phyloP scores from a whole-genome alignment of 1,140 invertebrate genomes.

The Papilio polytes region DNA sequence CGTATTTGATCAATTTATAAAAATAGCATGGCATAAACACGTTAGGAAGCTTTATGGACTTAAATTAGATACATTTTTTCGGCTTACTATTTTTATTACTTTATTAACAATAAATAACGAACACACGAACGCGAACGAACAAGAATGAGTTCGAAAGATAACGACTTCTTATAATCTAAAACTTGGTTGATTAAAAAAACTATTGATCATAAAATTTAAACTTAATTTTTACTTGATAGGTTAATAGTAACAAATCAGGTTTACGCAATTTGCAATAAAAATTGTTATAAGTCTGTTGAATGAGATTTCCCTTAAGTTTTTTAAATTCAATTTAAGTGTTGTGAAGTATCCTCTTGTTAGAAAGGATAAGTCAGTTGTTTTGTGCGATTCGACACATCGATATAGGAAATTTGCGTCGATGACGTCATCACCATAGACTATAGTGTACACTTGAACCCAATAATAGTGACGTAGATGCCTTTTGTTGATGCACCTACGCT shows the following conservation, averaged over 20 bases:
- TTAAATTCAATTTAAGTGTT: background rate
- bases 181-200: no score
- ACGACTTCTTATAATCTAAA: no score
- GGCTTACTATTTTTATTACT: background rate
- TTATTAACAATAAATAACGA: background rate
- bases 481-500: background rate
- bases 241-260: no score
- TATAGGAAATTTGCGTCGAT: background rate
- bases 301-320: background rate
- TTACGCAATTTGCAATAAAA: background rate
- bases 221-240: no score
- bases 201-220: no score
- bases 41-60: background rate
- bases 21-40: background rate
- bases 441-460: background rate
- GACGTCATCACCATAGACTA: conserved; percentile 6
- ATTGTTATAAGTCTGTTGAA: background rate
- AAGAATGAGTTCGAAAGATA: background rate
- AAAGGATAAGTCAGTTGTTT: background rate
- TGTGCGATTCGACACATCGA: background rate
- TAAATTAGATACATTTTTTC: background rate
- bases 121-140: no score
- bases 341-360: background rate
- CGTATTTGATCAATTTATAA: background rate
- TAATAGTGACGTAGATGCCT: background rate